phyloP scores from a whole-genome alignment of 2,113 vertebrate species.

The Xiphophorus couchianus region DNA sequence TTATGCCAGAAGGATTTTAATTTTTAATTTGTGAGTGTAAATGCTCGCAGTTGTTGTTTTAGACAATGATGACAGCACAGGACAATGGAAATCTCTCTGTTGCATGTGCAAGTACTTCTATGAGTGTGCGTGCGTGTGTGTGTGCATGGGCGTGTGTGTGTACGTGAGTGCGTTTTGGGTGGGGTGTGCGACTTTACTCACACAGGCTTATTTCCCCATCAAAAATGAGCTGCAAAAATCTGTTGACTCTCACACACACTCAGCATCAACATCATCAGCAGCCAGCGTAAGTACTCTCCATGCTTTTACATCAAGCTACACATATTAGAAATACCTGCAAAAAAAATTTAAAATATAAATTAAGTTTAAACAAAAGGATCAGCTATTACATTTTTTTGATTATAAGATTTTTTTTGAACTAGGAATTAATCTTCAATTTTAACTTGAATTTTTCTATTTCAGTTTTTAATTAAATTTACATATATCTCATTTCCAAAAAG shows the following conservation, averaged over 20 bases:
- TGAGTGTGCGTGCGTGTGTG: constrained; percentile 2
- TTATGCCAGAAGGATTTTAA: background rate
- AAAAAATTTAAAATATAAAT: background rate
- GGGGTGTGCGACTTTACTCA: constrained; percentile 26
- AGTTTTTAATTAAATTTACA: background rate
- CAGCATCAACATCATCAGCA: constrained; percentile 49
- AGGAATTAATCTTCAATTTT: background rate
- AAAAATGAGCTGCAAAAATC: constrained; percentile 38
- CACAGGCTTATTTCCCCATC: constrained; percentile 65
- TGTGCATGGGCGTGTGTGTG: background rate
- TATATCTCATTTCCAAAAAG: rapidly evolving
- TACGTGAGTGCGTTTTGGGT: constrained; percentile 45
- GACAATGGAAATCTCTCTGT: constrained; percentile 17
- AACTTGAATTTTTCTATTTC: background rate
- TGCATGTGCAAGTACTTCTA: constrained; percentile 27
- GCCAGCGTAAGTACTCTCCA: constrained; percentile 55
- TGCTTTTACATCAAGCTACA: background rate
- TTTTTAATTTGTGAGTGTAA: background rate
- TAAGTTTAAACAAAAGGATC: background rate
- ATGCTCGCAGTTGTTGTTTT: background rate
- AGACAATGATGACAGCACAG: constrained; percentile 21
- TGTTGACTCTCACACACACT: constrained; percentile 25
- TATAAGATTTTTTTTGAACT: background rate
- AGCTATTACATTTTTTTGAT: background rate
- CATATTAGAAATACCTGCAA: background rate